Evolutionary conservation across 2,113 vertebrate genomes (phyloP).

Genomic region (Lates calcarifer): DNA sequence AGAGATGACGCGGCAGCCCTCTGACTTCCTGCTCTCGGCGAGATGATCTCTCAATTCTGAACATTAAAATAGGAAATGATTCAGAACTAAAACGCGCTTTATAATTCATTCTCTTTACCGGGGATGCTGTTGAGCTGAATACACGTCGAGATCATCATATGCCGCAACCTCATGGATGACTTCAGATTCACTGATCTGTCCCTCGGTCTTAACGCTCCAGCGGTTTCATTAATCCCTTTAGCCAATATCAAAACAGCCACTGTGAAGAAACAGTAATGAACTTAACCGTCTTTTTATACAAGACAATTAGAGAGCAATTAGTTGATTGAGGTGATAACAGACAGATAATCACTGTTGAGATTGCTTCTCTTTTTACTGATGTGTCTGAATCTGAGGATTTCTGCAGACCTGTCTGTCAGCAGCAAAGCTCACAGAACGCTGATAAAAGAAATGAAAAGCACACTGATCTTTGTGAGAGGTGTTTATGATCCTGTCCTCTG

Average conservation of each 20-base stretch:
- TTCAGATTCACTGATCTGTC: constrained; percentile 71
- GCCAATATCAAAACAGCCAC: constrained; percentile 75
- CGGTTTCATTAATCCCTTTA: constrained; percentile 76
- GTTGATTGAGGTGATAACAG: constrained; percentile 78
- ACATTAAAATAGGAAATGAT: constrained; percentile 82
- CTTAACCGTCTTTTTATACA: constrained; percentile 68
- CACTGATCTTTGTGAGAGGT: constrained; percentile 44
- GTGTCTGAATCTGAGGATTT: constrained; percentile 62
- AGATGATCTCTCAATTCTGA: constrained; percentile 75
- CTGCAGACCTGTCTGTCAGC: constrained; percentile 70
- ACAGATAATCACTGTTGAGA: constrained; percentile 70
- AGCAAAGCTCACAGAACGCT: constrained; percentile 42
- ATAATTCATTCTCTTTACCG: constrained; percentile 70
- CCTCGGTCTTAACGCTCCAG: constrained; percentile 56
- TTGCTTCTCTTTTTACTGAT: constrained; percentile 64
- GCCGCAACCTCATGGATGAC: constrained; percentile 69
- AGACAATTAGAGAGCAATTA: constrained; percentile 77
- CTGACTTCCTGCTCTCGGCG: constrained; percentile 59
- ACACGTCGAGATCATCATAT: constrained; percentile 56
- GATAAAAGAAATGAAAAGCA: constrained; percentile 60
- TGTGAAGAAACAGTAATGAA: constrained; percentile 76
- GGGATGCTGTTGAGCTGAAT: constrained; percentile 61
- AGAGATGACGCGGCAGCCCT: constrained; percentile 63
- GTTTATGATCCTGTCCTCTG: constrained; percentile 59
- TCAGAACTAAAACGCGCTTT: constrained; percentile 79